Conservation (phyloP, 1,140 invertebrate genomes). For the Diploscapter pachys region DNA sequence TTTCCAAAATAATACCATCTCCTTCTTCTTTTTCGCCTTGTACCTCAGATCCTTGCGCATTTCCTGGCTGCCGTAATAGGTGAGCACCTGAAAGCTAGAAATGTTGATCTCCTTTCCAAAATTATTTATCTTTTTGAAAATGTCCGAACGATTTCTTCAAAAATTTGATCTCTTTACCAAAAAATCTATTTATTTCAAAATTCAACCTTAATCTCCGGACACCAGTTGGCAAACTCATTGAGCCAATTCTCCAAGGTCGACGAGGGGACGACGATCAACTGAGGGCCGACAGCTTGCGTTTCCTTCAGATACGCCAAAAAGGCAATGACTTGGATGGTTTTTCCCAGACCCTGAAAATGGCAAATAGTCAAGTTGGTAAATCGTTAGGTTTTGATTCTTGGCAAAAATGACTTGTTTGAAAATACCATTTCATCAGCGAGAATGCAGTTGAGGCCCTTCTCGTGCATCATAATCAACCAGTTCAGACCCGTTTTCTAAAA, state of each 20-base stretch:
- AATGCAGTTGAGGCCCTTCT: constrained; percentile 86
- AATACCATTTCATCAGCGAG: constrained; percentile 79
- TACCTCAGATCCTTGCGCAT: constrained; percentile 40
- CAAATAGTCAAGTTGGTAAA: constrained; percentile 12
- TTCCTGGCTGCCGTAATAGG: constrained; percentile 46
- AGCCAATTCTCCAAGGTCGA: constrained; percentile 56
- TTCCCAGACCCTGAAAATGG: constrained; percentile 36
- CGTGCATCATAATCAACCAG: constrained; percentile 84
- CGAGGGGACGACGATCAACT: constrained; percentile 51
- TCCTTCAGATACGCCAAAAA: constrained; percentile 49
- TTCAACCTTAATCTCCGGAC: constrained; percentile 39
- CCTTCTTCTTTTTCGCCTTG: constrained; percentile 34
- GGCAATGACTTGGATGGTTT: constrained; percentile 53
- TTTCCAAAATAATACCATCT: not conserved
- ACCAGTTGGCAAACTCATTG: constrained; percentile 47
- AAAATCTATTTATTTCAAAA: not conserved
- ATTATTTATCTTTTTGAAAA: too few species aligned
- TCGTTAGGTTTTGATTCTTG: constrained; percentile 23
- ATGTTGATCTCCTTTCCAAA: not conserved
- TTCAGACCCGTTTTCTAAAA: constrained; percentile 84
- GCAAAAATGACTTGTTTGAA: constrained; percentile 21
- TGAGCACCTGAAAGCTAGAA: constrained; percentile 13
- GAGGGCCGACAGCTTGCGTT: constrained; percentile 38
- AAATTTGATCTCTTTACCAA: not conserved
- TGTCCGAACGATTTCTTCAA: not conserved